Conservation (phyloP, 2,888 invertebrate species). For the Sarcophaga variegata region DNA sequence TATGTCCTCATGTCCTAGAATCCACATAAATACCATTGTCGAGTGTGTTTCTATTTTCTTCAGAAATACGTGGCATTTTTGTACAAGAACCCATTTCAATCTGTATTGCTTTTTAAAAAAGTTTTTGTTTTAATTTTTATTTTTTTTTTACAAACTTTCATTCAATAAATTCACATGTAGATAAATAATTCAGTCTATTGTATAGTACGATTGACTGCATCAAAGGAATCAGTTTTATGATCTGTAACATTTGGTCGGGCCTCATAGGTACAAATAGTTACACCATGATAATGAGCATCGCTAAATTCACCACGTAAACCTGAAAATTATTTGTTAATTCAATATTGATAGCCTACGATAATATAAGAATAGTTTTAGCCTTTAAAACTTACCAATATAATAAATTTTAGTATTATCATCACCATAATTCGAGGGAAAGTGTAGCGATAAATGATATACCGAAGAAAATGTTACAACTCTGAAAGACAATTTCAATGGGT, state of each 20-base stretch:
- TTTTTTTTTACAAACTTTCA: no score
- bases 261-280: conserved; percentile 96
- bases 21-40: no score
- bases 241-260: conserved; percentile 91
- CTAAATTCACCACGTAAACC: conserved; percentile 94
- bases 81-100: no score
- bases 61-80: no score
- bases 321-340: conserved; percentile 56
- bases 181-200: conserved; percentile 68
- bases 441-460: conserved; percentile 93
- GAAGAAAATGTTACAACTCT: conserved; percentile 96
- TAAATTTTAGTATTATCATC: conserved; percentile 91
- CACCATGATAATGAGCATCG: conserved; percentile 92
- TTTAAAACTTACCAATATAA: conserved; percentile 87
- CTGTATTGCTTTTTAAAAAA: no score
- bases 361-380: not conserved
- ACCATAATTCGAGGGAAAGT: conserved; percentile 95
- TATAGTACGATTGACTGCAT: conserved; percentile 84
- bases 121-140: no score
- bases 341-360: not conserved
- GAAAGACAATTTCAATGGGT: conserved; percentile 77
- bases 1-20: no score
- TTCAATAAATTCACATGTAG: not conserved
- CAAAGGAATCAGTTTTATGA: conserved; percentile 88
- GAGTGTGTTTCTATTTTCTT: no score